Evolutionary conservation across 1,140 invertebrate genomes (phyloP), one percentile per base, ranked within the genome.

Genomic region (Dryas iulia): DNA sequence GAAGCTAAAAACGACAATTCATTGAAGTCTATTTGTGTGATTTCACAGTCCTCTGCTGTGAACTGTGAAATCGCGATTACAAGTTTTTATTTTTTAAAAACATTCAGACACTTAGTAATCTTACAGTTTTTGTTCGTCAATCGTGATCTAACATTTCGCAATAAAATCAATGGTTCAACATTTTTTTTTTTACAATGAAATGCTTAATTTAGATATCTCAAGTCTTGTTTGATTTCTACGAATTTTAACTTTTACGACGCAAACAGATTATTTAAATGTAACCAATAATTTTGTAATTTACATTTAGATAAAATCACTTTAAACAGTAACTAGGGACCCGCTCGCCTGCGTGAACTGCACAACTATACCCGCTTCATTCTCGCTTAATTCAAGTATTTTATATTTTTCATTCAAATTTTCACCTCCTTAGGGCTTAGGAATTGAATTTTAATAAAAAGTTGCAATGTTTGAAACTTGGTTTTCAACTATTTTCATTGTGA

Each of bases 21-120:
- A 62, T 47, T 30, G 39, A 30, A 5, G 39, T 11, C 59, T 33
- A 35, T 60, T 60, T 24, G 39, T 47, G n/a, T 53, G n/a, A 62
- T 62, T 62, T 62, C 39, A 62, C 59, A 52, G 35, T 62, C 52
- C 39, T 52, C 59, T 52, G 59, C 12, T 30, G 59, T 52, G n/a
- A n/a, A n/a, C n/a, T n/a, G n/a, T n/a, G n/a, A n/a, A n/a, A n/a
- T n/a, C n/a, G 23, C 26, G 59, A 53, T 62, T 47, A 53, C 18
- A 47, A 18, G 39, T 47, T 47, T 47, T 47, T 47, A 47, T 47
- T 47, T 47, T 47, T 18, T 7, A 33, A 59, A 59, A 39, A 62
- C 59, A 52, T 62, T 62, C 25, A 8, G n/a, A 62, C 25, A 7
- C 24, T 30, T 21, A 52, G 53, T 56, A 47, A 47, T 47, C 39